A percentile compares a stretch with the other conserved stretches of the same genome.
Evolutionary conservation across 2,888 invertebrate species (phyloP).

Genomic region (Allolobophora icterica): DNA sequence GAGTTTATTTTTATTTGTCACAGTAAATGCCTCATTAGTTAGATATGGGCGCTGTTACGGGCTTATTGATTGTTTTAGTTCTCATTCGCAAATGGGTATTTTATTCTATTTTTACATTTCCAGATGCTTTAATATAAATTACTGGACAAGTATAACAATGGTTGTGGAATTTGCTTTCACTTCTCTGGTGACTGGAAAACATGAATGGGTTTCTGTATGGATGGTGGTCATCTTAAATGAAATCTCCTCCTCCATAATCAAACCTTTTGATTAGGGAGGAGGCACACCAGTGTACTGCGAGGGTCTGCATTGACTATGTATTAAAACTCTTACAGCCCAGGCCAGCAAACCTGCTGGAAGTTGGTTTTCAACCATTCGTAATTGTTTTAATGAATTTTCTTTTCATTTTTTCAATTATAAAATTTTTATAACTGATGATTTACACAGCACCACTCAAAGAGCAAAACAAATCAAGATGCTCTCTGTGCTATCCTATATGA

Average conservation of each 20-base stretch:
- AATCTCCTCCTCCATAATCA: background rate
- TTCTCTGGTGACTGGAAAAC: background rate
- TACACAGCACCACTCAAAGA: too few species aligned
- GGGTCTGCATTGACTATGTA: too few species aligned
- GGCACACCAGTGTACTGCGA: too few species aligned
- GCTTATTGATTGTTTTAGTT: constrained; percentile 11
- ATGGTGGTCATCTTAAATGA: background rate
- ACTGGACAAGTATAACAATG: background rate
- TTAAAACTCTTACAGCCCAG: too few species aligned
- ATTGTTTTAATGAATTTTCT: too few species aligned
- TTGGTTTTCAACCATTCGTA: too few species aligned
- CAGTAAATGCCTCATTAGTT: background rate
- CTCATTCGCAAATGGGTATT: background rate
- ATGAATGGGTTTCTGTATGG: background rate
- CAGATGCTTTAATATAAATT: background rate
- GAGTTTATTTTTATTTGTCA: background rate
- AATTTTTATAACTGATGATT: too few species aligned
- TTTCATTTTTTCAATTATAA: too few species aligned
- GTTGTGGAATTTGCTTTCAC: background rate
- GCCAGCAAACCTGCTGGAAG: too few species aligned
- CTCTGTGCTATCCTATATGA: too few species aligned
- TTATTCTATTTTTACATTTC: background rate
- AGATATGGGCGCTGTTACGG: background rate
- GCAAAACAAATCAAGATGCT: too few species aligned
- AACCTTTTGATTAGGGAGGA: too few species aligned